Evolutionary conservation across 2,888 invertebrate genomes (phyloP), one percentile per base, ranked within the genome.

Genomic region (Archips xylosteana): DNA sequence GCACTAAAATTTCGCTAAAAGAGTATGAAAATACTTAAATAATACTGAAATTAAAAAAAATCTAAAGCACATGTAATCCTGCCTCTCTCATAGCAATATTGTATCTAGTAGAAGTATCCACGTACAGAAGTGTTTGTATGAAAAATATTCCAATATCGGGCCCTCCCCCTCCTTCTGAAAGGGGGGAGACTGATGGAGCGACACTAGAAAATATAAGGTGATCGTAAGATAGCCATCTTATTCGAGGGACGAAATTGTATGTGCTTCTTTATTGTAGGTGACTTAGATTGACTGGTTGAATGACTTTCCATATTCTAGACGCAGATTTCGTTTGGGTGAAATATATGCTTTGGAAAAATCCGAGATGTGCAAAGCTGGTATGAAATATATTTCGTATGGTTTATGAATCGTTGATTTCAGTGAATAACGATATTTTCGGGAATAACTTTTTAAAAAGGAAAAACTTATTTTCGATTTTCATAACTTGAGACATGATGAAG

Each of bases 91-190:
- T 83, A 87, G 89, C 92, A 92, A 94, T 94, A 93, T 93, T 93
- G 92, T 92, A 92, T 90, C 90, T 90, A 90, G 90, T 86, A 87
- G 91, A 91, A 92, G 90, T 92, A 91, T 94, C 94, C 94, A 93
- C 94, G 92, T 92, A 90, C 87, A 90, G 87, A 91, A 90, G 93
- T 94, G 94, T 94, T 94, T 94, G 94, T 94, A 93, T 94, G 94
- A 94, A 93, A 94, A 94, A 94, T 94, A 94, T 94, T 94, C 94
- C 94, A 94, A 94, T 94, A 94, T 90, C 88, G 84, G 77, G 81
- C 83, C 83, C 82, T 75, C 73, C 75, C 72, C 75, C 78, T 81
- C 77, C 71, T 47, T 62, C 68, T 60, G 32, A 61, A 39, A 15
- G 63, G 75, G 74, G 75, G 76, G 76, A 79, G 79, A 77, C 69